Conservation (phyloP, 2,797 vertebrate genomes). For the Ispidina picta region DNA sequence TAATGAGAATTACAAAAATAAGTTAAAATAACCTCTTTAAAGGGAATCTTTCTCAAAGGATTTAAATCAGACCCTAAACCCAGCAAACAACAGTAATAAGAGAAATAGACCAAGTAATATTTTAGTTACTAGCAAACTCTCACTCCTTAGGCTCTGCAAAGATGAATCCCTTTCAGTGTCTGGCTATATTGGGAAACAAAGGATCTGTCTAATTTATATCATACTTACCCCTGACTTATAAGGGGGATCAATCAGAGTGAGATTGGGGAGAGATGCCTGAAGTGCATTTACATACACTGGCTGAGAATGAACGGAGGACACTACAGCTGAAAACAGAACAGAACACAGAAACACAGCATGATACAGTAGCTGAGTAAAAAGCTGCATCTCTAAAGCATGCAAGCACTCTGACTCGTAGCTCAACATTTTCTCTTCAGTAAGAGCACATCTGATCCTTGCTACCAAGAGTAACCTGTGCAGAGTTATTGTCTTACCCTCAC, state of each 20-base stretch:
- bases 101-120: background rate
- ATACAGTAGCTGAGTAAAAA: background rate
- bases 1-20: background rate
- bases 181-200: background rate
- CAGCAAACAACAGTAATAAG: background rate
- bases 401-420: background rate
- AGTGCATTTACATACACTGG: conserved; percentile 53
- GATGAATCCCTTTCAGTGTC: background rate
- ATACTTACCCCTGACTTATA: conserved; percentile 72
- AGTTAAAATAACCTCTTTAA: background rate
- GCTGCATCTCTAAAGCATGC: background rate
- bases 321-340: conserved; percentile 61
- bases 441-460: background rate
- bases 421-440: background rate
- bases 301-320: background rate
- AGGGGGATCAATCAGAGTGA: conserved; percentile 67
- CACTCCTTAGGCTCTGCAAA: background rate
- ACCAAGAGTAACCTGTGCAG: background rate
- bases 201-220: background rate
- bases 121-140: background rate
- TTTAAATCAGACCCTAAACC: background rate
- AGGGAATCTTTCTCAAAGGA: background rate
- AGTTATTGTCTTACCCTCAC: conserved; percentile 76
- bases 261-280: conserved; percentile 68
- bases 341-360: conserved; percentile 3